Conservation (phyloP, 2,888 invertebrate species). For the Habrosyne pyritoides region DNA sequence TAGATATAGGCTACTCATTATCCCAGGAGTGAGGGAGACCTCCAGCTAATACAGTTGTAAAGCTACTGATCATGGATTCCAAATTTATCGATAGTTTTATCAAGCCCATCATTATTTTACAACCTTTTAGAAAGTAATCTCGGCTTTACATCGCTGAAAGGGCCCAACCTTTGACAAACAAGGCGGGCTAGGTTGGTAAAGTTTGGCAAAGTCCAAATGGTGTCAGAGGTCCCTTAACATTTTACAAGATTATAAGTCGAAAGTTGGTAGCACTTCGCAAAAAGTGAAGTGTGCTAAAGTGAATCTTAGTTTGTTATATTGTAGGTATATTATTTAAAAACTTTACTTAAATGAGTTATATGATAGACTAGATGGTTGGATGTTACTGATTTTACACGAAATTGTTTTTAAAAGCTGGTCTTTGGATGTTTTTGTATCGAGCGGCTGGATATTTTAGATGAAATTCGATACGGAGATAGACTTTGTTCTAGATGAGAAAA, state of each 20-base stretch:
- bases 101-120: background rate
- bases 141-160: background rate
- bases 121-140: slow-evolving; percentile 3
- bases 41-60: too few relatives aligned
- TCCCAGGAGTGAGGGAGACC: too few relatives aligned
- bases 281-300: background rate
- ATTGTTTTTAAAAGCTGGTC: too few relatives aligned
- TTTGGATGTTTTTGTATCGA: too few relatives aligned
- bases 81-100: background rate
- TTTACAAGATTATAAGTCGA: background rate
- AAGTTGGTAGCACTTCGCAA: background rate
- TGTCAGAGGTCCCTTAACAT: slow-evolving; percentile 3
- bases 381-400: background rate
- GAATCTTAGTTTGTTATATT: background rate
- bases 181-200: slow-evolving; percentile 6
- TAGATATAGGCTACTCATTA: too few relatives aligned
- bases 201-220: background rate
- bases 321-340: background rate
- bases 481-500: too few relatives aligned
- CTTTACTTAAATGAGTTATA: too few relatives aligned
- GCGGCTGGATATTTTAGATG: too few relatives aligned
- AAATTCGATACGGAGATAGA: too few relatives aligned
- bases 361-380: too few relatives aligned
- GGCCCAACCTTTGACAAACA: slow-evolving; percentile 5
- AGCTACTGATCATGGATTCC: too few relatives aligned